Percentiles rank a stretch among this genome's conserved stretches.
Conservation (phyloP, 2,888 invertebrate species). For the Leuctra nigra region DNA sequence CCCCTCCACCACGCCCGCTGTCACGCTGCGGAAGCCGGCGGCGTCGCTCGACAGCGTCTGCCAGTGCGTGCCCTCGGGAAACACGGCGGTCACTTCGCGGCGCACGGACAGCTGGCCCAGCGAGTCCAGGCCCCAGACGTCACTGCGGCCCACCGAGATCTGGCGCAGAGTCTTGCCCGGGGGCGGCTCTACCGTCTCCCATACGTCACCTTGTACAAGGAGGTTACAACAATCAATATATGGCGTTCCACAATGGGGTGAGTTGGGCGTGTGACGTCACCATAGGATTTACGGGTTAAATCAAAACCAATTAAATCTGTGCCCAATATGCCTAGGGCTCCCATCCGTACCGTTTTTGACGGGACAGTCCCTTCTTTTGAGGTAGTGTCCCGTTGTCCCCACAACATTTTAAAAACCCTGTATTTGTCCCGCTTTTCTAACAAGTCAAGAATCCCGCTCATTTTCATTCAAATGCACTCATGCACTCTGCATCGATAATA, state of each 20-base stretch:
- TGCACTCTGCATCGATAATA: too few species aligned
- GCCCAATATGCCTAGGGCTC: background rate
- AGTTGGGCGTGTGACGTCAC: too few species aligned
- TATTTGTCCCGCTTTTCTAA: too few species aligned
- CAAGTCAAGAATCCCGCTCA: too few species aligned
- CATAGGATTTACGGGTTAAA: background rate
- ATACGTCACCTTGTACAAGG: constrained; percentile 52
- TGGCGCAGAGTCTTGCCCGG: constrained; percentile 60
- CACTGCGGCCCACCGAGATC: constrained; percentile 62
- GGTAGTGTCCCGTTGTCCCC: too few species aligned
- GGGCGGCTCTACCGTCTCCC: constrained; percentile 74
- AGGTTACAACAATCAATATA: too few species aligned
- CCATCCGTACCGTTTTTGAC: too few species aligned
- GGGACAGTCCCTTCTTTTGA: too few species aligned
- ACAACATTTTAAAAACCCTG: too few species aligned
- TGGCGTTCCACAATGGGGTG: background rate
- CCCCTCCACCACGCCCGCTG: constrained; percentile 50
- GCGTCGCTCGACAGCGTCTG: constrained; percentile 46
- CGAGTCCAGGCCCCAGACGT: constrained; percentile 76
- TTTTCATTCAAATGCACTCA: too few species aligned
- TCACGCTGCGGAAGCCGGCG: constrained; percentile 41
- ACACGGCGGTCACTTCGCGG: constrained; percentile 64
- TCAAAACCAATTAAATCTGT: background rate
- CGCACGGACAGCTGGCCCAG: constrained; percentile 68
- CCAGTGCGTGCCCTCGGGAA: constrained; percentile 83